phyloP scores from a whole-genome alignment of 2,888 invertebrate genomes.

The Leptothorax acervorum region DNA sequence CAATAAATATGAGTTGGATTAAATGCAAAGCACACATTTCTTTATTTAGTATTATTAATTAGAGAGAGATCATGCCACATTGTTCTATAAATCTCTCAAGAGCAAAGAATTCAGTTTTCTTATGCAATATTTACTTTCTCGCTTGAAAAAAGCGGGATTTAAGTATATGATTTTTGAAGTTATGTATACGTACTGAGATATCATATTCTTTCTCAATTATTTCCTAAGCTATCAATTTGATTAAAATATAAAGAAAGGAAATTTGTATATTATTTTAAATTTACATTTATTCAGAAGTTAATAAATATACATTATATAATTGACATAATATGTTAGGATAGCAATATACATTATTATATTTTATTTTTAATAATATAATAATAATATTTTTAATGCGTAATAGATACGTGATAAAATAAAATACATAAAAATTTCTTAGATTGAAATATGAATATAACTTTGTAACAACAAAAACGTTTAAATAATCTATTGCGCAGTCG shows the following conservation, averaged over 20 bases:
- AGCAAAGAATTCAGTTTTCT: slow-evolving; percentile 15
- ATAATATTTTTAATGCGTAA: background rate
- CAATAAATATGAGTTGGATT: slow-evolving; percentile 30
- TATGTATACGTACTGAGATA: background rate
- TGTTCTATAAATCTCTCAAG: slow-evolving; percentile 18
- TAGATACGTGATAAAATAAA: background rate
- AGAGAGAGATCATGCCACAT: background rate
- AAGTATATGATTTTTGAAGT: background rate
- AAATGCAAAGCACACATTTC: slow-evolving; percentile 20
- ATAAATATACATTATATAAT: background rate
- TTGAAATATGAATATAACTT: background rate
- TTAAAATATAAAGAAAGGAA: background rate
- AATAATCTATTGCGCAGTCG: background rate
- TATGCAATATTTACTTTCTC: background rate
- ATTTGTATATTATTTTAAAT: background rate
- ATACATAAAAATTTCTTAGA: background rate
- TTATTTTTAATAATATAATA: background rate
- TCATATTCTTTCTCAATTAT: background rate
- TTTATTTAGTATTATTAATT: slow-evolving; percentile 24
- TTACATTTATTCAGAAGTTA: background rate
- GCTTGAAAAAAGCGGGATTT: background rate
- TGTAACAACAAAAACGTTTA: background rate
- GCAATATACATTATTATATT: background rate
- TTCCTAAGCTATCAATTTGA: background rate
- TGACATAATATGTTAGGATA: background rate